Evolutionary conservation across 2,888 invertebrate species (phyloP), one percentile per base, ranked within the genome.

Genomic region (Hartigia nigra): DNA sequence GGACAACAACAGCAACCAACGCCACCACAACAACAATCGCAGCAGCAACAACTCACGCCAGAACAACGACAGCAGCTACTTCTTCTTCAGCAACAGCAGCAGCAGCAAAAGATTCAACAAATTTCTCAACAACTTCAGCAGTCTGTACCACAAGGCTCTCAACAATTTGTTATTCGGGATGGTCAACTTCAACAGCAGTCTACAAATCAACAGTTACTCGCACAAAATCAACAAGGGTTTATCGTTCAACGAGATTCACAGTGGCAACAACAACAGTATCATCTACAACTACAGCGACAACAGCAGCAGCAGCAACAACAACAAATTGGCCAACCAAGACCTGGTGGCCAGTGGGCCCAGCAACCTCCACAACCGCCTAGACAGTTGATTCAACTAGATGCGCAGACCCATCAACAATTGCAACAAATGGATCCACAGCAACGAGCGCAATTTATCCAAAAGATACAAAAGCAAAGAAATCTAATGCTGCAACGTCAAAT

Each of bases 341-440:
- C 91, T 0, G 88, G 88, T 9, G 89, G 89, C 3, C 91, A 91
- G 69, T 91, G 91, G 91, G 78, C 87, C 82, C 95, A 95, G 83
- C 95, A 94, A 82, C 92, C 94, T 12, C 91, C 94, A 4, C 94
- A 94, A 86, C 93, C 92, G 72, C 92, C 93, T 34, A 92, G 93
- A 1, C 96, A 96, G 87, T 93, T 96, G 79, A 97, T 97, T 80
- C 97, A 97, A 84, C 91, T 97, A 84, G 97, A 97, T 85, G 96
- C 96, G 0, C 96, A 96, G 86, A 96, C 96, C 0, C 96, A 97
- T 88, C 96, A 96, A 14, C 96, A 96, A 85, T 92, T 97, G 74
- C 96, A 97, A 88, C 96, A 96, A 86, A 94, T 96, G 94, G 96
- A 96, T 87, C 96, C 96, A 0, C 94, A 96, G 82, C 96, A 96